phyloP scores from a whole-genome alignment of 2,888 invertebrate genomes.

The Tupiocoris notatus region DNA sequence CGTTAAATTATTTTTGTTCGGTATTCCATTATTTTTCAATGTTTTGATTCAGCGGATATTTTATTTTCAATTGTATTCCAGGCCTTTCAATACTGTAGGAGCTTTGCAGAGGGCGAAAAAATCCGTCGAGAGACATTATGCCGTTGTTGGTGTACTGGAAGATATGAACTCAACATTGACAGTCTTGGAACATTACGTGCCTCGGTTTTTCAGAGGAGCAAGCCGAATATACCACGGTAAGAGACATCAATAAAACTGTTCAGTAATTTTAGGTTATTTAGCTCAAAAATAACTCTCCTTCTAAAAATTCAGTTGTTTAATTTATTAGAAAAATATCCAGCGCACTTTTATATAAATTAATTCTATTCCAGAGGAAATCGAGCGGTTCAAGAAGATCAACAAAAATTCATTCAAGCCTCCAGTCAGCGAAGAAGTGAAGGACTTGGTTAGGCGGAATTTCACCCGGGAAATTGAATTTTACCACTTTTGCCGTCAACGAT shows the following conservation, averaged over 20 bases:
- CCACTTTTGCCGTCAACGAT: constrained; percentile 81
- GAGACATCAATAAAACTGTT: neutral
- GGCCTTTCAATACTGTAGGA: constrained; percentile 80
- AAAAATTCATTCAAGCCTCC: constrained; percentile 84
- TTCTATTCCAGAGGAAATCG: constrained; percentile 64
- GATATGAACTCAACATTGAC: constrained; percentile 81
- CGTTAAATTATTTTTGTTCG: neutral
- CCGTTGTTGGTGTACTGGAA: constrained; percentile 85
- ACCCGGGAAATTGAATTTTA: constrained; percentile 89
- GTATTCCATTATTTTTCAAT: neutral
- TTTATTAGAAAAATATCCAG: neutral
- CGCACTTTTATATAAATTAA: neutral
- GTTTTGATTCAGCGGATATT: neutral
- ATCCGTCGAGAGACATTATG: constrained; percentile 82
- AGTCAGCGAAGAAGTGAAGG: constrained; percentile 80
- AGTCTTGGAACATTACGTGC: constrained; percentile 83
- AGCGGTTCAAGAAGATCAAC: constrained; percentile 75
- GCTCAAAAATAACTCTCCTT: neutral
- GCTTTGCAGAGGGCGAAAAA: constrained; percentile 80
- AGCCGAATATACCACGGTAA: constrained; percentile 74
- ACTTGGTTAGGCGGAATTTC: constrained; percentile 80
- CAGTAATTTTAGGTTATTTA: neutral
- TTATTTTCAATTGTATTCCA: constrained; percentile 53
- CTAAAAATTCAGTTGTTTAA: neutral
- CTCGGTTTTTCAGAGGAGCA: constrained; percentile 79